Evolutionary conservation across 23 tunicate genomes (phyloP).

Genomic region (Trididemnum clinides): DNA sequence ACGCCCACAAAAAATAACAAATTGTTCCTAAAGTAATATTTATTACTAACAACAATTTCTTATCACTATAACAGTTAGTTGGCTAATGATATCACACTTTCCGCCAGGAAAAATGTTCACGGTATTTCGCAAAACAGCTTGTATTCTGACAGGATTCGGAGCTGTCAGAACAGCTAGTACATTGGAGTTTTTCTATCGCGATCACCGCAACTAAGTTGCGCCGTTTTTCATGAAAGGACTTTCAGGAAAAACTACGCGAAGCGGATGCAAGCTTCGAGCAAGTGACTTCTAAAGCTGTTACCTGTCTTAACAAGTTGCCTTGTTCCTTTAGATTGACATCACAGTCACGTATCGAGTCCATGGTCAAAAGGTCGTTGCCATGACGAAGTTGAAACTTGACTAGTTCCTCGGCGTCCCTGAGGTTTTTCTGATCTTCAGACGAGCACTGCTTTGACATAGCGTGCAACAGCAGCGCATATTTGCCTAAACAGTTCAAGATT

Average conservation of each 20-base stretch:
- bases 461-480: constrained; percentile 94
- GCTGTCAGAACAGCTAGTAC: too few relatives aligned
- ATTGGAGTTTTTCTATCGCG: too few relatives aligned
- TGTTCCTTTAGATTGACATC: constrained; percentile 95
- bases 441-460: constrained; percentile 77
- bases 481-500: constrained; percentile 34
- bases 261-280: too few relatives aligned
- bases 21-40: constrained; percentile 92
- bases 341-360: constrained; percentile 94
- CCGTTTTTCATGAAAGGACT: neutral
- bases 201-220: neutral
- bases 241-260: neutral
- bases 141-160: too few relatives aligned
- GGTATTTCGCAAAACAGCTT: too few relatives aligned
- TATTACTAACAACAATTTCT: too few relatives aligned
- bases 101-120: too few relatives aligned
- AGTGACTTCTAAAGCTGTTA: too few relatives aligned
- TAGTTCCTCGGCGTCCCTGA: constrained; percentile 77
- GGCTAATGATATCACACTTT: too few relatives aligned
- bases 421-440: constrained; percentile 30
- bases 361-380: constrained; percentile 97
- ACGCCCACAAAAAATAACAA: constrained; percentile 78
- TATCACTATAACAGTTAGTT: too few relatives aligned
- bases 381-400: constrained; percentile 99
- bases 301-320: constrained; percentile 95